Base-by-base conservation (phyloP, 2,888 invertebrate genomes). In the Neelides folsomi region DNA sequence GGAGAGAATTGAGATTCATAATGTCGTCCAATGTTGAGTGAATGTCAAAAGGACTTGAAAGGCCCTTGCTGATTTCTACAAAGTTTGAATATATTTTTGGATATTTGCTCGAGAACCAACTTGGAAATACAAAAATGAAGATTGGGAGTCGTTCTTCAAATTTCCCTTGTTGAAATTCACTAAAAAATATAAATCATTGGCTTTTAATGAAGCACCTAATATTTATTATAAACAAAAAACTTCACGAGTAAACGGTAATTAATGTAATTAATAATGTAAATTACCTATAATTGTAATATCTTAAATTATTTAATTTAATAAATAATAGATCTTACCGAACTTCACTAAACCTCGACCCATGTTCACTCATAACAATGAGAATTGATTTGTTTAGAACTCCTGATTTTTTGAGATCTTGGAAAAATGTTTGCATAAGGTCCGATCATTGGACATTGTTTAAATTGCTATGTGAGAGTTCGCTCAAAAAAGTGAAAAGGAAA, bases 11-110 rank as follows among this genome's bases (percentile, higher is more conserved):
- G 34, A 44, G 39, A 10, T 49, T 20, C 41, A 38, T n/a, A 37
- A 71, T 59, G 54, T 71, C 69, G 6, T 60, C 52, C n/a, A 73
- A 48, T 5, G 71, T 72, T 42, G 67, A 67, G 58, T 72, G 67
- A 9, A 73, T 62, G 56, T 73, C 73, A 59, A 70, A 72, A 0
- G 71, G 70, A 2, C 71, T 69, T 0, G 71, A 68, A 13, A 73
- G 65, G 35, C 70, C 55, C 40, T 59, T 52, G 12, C 63, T 55
- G 59, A 72, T 73, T 3, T 50, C 52, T 7, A 51, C 49, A 13
- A 72, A 57, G 58, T 68, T 70, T 18, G 49, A 37, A 44, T 63
- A 60, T 4, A 67, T 49, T 4, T 58, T 19, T 3, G 69, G 69
- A 57, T 69, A 70, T 47, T 65, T 66, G 41, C 54, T 36, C 15